These are phyloP conservation scores for Zaprionus lineosus DNA, from an alignment of 2,888 invertebrate species.

Conservation along the genomic window DNA sequence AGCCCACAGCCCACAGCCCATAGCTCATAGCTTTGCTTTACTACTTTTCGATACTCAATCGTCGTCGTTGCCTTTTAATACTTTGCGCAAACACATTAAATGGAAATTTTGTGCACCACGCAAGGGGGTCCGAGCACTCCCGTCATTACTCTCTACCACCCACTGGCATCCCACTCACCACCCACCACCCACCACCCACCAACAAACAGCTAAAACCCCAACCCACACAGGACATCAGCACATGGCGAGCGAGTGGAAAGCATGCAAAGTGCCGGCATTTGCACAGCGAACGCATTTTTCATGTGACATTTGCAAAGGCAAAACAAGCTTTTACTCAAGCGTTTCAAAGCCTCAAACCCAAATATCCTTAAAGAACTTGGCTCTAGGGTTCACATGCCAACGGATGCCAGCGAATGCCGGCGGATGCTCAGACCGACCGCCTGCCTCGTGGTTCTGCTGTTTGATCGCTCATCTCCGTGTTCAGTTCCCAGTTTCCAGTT, in stretches of 20 bases:
- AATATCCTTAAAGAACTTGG: constrained; percentile 39
- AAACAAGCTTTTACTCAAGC: constrained; percentile 65
- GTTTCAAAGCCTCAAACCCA: constrained; percentile 31
- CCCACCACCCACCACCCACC: neutral
- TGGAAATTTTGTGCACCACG: constrained; percentile 66
- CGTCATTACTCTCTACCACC: too few species aligned
- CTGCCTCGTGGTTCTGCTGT: constrained; percentile 49
- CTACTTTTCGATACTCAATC: constrained; percentile 78
- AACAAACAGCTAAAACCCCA: too few species aligned
- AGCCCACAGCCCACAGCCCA: neutral
- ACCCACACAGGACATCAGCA: too few species aligned
- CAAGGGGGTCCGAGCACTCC: neutral
- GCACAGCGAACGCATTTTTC: constrained; percentile 72
- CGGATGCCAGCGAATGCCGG: too few species aligned
- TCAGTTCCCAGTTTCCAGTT: too few species aligned
- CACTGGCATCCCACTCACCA: neutral
- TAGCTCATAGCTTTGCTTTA: constrained; percentile 59
- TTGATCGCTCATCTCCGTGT: too few species aligned
- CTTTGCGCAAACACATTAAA: constrained; percentile 74
- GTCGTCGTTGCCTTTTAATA: constrained; percentile 78
- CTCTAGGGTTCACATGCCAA: constrained; percentile 27
- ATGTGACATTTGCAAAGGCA: constrained; percentile 74
- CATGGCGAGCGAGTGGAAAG: constrained; percentile 8
- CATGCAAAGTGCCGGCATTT: constrained; percentile 75
- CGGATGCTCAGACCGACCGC: constrained; percentile 1